Evolutionary conservation across 2,113 vertebrate genomes (phyloP), one percentile per base, ranked within the genome.

Genomic region (Canis aureus): DNA sequence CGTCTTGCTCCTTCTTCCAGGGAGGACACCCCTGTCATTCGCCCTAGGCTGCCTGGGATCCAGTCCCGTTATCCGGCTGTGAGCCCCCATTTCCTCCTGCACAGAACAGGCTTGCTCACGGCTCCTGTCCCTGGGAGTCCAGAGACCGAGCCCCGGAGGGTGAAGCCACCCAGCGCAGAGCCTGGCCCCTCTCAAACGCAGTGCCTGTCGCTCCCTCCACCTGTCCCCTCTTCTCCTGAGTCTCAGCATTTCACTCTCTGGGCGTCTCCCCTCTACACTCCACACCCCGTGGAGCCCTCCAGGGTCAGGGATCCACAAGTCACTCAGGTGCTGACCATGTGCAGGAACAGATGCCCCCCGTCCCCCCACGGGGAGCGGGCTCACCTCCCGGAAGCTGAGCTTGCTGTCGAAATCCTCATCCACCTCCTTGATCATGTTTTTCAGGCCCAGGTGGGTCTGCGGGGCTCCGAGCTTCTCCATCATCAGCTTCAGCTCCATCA

Each of bases 371-470:
- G 80, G 71, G 20, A 32, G n/a, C 2, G 0, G 35, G 23, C 81
- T 98, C 88, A 99, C 99, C 99, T 99, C 99, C 98, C 99, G 99
- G 98, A 99, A 99, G 98, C 99, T 99, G 20, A 99, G 99, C 95
- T 99, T 99, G 98, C 99, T 99, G 96, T 99, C 99, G 51, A 99
- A 98, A 97, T 99, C 99, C 96, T 99, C 99, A 0, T 99, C 99
- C 95, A 99, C 99, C 88, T 99, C 99, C 95, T 99, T 99, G 98
- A 99, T 99, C 99, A 99, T 99, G 98, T 99, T 99, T 97, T 99
- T 99, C 97, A 99, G 97, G 8, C 99, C 99, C 20, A 99, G 95
- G 97, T 99, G 99, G 0, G 99, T 99, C 98, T 99, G 99, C 0
- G 99, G 99, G 0, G 99, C 99, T 0, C 98, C 99, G 0, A 99